phyloP scores from a whole-genome alignment of 2,797 vertebrate genomes.

The Hoplostethus atlanticus region DNA sequence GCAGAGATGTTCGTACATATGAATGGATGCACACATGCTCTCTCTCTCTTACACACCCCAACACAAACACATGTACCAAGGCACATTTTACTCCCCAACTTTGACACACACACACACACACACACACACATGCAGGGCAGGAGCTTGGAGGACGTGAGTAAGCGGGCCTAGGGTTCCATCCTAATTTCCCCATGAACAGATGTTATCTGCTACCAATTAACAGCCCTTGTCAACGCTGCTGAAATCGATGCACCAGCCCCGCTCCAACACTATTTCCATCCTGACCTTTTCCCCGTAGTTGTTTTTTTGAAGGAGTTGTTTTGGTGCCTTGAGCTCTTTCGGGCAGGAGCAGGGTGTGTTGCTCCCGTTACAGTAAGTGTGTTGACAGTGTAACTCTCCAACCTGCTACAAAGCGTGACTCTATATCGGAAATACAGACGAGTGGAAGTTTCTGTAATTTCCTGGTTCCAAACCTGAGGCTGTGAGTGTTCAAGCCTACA shows the following conservation, averaged over 20 bases:
- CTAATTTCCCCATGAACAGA: constrained; percentile 87
- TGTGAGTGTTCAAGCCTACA: constrained; percentile 20
- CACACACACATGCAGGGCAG: constrained; percentile 12
- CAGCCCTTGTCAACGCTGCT: constrained; percentile 86
- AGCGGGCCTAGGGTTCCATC: constrained; percentile 76
- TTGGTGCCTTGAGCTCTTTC: constrained; percentile 66
- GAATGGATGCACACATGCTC: constrained; percentile 12
- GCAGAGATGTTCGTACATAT: background rate
- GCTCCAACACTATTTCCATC: constrained; percentile 56
- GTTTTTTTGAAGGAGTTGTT: constrained; percentile 43
- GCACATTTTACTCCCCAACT: constrained; percentile 20
- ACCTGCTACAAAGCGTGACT: constrained; percentile 25
- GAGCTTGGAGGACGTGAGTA: constrained; percentile 76
- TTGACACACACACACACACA: constrained; percentile 27
- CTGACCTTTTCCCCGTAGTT: constrained; percentile 50
- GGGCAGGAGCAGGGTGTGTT: constrained; percentile 40
- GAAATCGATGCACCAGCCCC: constrained; percentile 81
- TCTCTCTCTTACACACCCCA: constrained; percentile 14
- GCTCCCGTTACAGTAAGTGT: constrained; percentile 39
- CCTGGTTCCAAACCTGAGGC: constrained; percentile 4
- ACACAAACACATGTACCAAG: constrained; percentile 27
- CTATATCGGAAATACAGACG: constrained; percentile 41
- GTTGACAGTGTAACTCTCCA: constrained; percentile 57
- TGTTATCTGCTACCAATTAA: constrained; percentile 92
- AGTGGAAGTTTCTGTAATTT: constrained; percentile 28